A percentile compares a stretch with the other conserved stretches of the same genome.
phyloP scores from a whole-genome alignment of 2,797 vertebrate species.

The Nyctalus aviator region DNA sequence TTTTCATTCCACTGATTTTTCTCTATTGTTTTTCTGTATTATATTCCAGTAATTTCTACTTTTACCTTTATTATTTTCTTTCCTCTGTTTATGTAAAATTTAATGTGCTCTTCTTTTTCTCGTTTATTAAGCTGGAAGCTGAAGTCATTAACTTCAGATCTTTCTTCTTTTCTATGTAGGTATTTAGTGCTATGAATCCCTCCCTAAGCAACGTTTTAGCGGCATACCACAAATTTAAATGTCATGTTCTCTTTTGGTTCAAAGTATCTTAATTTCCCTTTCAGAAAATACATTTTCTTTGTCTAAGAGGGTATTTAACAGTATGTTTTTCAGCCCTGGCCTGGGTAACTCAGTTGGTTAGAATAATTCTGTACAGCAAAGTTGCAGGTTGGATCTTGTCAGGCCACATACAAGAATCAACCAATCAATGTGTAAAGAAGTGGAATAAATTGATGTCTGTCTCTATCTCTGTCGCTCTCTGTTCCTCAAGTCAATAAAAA shows the following conservation, averaged over 20 bases:
- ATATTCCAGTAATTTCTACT: neutral
- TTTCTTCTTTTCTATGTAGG: neutral
- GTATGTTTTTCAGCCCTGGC: neutral
- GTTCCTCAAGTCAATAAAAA: neutral
- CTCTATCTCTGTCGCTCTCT: neutral
- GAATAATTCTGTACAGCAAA: neutral
- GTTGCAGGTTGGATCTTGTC: neutral
- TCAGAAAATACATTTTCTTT: slow-evolving; percentile 3
- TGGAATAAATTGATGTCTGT: neutral
- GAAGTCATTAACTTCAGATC: neutral
- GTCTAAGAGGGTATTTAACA: neutral
- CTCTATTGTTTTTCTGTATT: neutral
- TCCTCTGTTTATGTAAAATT: neutral
- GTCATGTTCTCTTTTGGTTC: neutral
- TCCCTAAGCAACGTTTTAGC: neutral
- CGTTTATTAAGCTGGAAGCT: neutral
- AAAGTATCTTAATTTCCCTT: neutral
- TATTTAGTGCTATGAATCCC: neutral
- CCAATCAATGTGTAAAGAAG: neutral
- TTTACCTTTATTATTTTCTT: slow-evolving; percentile 16
- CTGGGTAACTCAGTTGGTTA: neutral
- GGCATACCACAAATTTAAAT: neutral
- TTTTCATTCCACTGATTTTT: slow-evolving; percentile 18
- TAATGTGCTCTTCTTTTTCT: slow-evolving; percentile 30
- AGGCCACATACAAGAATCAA: neutral